A percentile compares a stretch with the other conserved stretches of the same genome.
phyloP scores from a whole-genome alignment of 2,797 vertebrate species.

The Champsocephalus esox region DNA sequence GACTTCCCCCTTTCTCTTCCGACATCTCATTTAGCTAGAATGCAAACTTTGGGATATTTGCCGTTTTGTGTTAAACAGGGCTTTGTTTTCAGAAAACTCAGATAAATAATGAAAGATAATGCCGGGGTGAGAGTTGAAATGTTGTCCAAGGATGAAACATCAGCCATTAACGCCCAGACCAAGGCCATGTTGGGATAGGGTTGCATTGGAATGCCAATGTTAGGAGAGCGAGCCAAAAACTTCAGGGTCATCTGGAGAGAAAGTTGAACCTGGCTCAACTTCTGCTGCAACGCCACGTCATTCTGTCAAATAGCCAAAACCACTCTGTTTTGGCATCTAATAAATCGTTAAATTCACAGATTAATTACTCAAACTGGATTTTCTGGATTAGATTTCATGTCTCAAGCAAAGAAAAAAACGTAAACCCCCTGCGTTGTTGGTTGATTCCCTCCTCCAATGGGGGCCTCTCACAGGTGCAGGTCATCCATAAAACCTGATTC shows the following conservation, averaged over 20 bases:
- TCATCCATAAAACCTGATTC: slow-evolving; percentile 24
- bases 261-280: slow-evolving; percentile 6
- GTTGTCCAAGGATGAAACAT: slow-evolving; percentile 11
- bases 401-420: not conserved
- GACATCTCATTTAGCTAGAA: slow-evolving; percentile 14
- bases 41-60: slow-evolving; percentile 17
- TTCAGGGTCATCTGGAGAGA: not conserved
- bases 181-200: not conserved
- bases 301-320: not conserved
- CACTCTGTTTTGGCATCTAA: not conserved
- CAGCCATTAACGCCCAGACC: slow-evolving; percentile 6
- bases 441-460: slow-evolving; percentile 61
- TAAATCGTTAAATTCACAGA: not conserved
- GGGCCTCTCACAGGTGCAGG: slow-evolving; percentile 43
- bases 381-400: slow-evolving; percentile 25
- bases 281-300: not conserved
- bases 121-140: slow-evolving; percentile 12
- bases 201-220: not conserved
- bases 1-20: not conserved
- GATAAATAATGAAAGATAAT: slow-evolving; percentile 31
- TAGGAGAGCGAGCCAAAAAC: not conserved
- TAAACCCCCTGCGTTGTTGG: slow-evolving; percentile 6
- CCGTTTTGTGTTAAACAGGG: not conserved
- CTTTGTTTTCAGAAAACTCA: not conserved
- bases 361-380: not conserved